A percentile compares a stretch with the other conserved stretches of the same genome.
phyloP scores from a whole-genome alignment of 2,797 vertebrate species.

The Acanthurus tractus region DNA sequence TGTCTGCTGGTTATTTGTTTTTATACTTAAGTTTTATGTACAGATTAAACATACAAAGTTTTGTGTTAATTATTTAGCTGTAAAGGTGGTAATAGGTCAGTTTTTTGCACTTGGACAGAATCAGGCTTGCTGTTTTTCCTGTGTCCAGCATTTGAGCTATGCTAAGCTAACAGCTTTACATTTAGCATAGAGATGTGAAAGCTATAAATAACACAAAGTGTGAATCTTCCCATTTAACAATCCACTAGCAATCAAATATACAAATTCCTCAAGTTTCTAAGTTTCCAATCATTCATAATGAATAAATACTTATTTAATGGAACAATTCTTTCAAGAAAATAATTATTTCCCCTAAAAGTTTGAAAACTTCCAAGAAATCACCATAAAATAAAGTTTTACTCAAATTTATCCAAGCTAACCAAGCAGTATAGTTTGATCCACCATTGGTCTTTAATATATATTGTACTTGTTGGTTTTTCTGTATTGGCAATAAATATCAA shows the following conservation, averaged over 20 bases:
- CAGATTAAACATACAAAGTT: too few relatives aligned
- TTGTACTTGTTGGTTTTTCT: conserved; percentile 44
- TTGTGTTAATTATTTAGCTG: neutral
- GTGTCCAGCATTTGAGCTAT: conserved; percentile 8
- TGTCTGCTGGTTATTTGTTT: neutral
- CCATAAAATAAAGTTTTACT: conserved; percentile 24
- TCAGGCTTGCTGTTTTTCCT: neutral
- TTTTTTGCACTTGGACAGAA: neutral
- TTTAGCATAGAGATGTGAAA: neutral
- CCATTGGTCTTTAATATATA: conserved; percentile 40
- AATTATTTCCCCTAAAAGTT: neutral
- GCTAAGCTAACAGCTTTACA: conserved; percentile 9
- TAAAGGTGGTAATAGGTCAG: neutral
- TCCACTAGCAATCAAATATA: neutral
- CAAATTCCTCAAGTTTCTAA: neutral
- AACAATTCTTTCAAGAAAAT: neutral
- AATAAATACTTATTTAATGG: neutral
- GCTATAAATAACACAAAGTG: neutral
- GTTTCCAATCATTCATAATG: neutral
- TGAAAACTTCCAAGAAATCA: conserved; percentile 28
- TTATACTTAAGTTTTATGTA: too few relatives aligned
- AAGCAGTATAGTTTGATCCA: conserved; percentile 14
- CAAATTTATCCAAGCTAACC: neutral
- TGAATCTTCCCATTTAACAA: neutral
- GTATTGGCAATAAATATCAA: conserved; percentile 59